Evolutionary conservation across 2,888 invertebrate species (phyloP).

Genomic region (Pristionchus exspectatus): DNA sequence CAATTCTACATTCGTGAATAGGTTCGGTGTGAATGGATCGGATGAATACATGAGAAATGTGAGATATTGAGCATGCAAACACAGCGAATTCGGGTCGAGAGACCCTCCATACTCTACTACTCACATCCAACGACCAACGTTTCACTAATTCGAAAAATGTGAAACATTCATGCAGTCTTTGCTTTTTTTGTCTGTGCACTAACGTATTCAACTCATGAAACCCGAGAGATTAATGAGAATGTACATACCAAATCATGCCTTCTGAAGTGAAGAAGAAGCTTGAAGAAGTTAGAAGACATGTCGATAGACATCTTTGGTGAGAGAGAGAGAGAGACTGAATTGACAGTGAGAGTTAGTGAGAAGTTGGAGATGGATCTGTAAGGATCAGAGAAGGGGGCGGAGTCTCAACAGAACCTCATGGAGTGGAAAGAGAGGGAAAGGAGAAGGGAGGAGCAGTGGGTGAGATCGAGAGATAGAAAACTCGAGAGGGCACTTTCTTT

Average conservation of each 20-base stretch:
- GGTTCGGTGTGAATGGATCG: neutral
- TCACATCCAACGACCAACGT: neutral
- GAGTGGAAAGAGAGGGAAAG: slow-evolving; percentile 41
- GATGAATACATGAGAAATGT: neutral
- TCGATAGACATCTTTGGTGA: slow-evolving; percentile 73
- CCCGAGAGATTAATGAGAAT: neutral
- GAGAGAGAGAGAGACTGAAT: neutral
- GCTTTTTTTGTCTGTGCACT: neutral
- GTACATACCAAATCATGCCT: slow-evolving; percentile 74
- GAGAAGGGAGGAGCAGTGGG: neutral
- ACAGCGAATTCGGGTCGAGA: slow-evolving; percentile 19
- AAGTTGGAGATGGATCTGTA: neutral
- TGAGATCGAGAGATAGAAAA: neutral
- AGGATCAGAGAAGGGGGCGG: slow-evolving; percentile 38
- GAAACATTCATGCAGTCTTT: no score
- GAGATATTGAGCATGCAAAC: neutral
- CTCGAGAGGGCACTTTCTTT: neutral
- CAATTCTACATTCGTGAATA: no score
- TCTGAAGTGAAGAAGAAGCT: slow-evolving; percentile 73
- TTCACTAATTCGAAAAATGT: neutral
- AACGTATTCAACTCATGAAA: no score
- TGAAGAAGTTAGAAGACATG: slow-evolving; percentile 76
- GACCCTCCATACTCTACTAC: neutral
- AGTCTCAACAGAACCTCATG: slow-evolving; percentile 7
- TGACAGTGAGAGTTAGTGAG: neutral